These are phyloP conservation scores for Atethmia centrago DNA, from an alignment of 2,888 invertebrate species.

Conservation along the genomic window DNA sequence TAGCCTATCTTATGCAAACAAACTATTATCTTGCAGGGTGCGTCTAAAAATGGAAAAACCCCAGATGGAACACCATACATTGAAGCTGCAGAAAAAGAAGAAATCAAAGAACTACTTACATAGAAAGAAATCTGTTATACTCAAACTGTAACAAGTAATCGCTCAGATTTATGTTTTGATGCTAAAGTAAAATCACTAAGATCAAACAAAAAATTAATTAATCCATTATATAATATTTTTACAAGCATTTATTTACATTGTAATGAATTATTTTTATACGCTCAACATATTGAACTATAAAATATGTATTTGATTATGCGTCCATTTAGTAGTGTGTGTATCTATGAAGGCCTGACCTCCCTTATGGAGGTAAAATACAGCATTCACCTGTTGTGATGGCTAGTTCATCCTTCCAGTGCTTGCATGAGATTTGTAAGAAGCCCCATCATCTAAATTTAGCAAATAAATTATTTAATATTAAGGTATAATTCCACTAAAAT, in stretches of 20 bases:
- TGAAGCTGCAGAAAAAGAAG: constrained; percentile 97
- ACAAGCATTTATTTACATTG: constrained; percentile 89
- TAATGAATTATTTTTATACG: constrained; percentile 88
- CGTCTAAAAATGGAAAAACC: constrained; percentile 94
- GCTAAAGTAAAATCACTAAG: constrained; percentile 79
- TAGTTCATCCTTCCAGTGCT: constrained; percentile 67
- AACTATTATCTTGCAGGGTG: constrained; percentile 91
- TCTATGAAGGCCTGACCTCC: constrained; percentile 72
- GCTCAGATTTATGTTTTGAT: constrained; percentile 80
- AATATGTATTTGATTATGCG: constrained; percentile 83
- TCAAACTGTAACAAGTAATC: constrained; percentile 65
- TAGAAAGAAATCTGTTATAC: constrained; percentile 68
- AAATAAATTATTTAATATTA: constrained; percentile 87
- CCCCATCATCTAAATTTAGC: constrained; percentile 85
- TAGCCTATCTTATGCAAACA: constrained; percentile 17
- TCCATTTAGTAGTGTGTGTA: constrained; percentile 83
- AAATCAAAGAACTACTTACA: constrained; percentile 94
- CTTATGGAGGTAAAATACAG: constrained; percentile 53
- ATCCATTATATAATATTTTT: constrained; percentile 85
- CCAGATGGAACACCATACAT: constrained; percentile 97
- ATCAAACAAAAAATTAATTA: constrained; percentile 74
- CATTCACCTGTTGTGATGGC: constrained; percentile 62
- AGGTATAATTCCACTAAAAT: constrained; percentile 84
- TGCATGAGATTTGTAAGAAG: constrained; percentile 74
- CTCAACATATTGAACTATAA: constrained; percentile 81